Evolutionary conservation across 2,888 invertebrate genomes (phyloP).

Genomic region (Aricia artaxerxes): DNA sequence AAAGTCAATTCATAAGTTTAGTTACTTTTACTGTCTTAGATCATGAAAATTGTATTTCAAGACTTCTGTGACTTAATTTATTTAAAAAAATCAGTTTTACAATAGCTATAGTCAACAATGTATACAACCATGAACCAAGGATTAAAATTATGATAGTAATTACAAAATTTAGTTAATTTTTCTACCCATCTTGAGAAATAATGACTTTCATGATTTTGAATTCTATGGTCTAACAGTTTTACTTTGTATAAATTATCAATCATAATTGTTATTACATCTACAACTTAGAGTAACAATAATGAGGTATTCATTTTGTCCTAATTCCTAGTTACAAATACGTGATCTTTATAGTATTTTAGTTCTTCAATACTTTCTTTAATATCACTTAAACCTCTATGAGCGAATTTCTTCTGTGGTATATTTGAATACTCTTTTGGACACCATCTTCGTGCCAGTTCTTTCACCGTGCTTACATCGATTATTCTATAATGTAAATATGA

Average conservation of each 20-base stretch:
- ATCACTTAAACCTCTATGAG: slow-evolving; percentile 89
- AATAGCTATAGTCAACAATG: no score
- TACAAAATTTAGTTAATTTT: no score
- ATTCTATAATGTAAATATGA: slow-evolving; percentile 94
- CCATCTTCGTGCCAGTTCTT: slow-evolving; percentile 92
- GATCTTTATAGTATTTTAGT: slow-evolving; percentile 87
- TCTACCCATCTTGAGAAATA: not conserved
- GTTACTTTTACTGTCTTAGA: no score
- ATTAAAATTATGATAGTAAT: no score
- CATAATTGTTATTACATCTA: not conserved
- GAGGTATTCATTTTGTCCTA: slow-evolving; percentile 48
- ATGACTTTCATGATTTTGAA: not conserved
- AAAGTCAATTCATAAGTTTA: no score
- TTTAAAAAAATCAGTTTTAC: no score
- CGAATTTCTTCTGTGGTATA: slow-evolving; percentile 83
- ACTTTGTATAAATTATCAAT: not conserved
- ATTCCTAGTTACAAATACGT: slow-evolving; percentile 76
- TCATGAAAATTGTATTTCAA: no score
- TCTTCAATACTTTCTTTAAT: slow-evolving; percentile 93
- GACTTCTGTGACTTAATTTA: no score
- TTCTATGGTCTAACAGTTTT: not conserved
- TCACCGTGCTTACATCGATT: slow-evolving; percentile 94
- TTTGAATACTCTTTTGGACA: slow-evolving; percentile 79
- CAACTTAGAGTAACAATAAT: no score
- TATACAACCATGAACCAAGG: no score